These are phyloP conservation scores for Caenorhabditis sp. DNA, from an alignment of 2,888 invertebrate species.

Conservation along the genomic window DNA sequence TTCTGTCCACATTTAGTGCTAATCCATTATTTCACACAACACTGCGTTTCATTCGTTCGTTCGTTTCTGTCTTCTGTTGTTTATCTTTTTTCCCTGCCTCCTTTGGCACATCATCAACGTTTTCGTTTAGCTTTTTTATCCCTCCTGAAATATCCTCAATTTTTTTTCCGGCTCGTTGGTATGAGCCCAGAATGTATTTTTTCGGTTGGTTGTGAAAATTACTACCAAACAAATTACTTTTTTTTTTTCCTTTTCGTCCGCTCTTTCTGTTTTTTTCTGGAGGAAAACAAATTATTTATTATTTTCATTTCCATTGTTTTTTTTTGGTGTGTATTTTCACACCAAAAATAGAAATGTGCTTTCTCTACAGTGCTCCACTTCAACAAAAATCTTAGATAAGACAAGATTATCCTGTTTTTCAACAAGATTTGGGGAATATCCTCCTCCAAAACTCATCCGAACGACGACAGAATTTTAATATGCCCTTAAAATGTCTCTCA, in stretches of 20 bases:
- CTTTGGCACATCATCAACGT: no score
- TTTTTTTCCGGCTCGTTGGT: no score
- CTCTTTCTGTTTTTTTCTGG: neutral
- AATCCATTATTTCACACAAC: constrained; percentile 1
- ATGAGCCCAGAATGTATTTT: neutral
- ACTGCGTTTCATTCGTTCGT: neutral
- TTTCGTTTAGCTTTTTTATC: no score
- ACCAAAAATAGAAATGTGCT: no score
- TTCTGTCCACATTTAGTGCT: neutral
- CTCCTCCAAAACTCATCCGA: no score
- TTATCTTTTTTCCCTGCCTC: neutral
- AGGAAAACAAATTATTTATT: neutral
- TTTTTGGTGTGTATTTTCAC: neutral
- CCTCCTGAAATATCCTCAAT: no score
- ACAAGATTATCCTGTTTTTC: no score
- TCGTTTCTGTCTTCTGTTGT: neutral
- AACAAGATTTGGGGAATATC: no score
- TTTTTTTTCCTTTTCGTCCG: neutral
- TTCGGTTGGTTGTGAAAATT: neutral
- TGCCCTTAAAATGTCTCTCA: neutral
- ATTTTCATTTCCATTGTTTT: neutral
- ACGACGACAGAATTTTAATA: neutral
- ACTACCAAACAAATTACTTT: neutral
- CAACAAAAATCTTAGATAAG: no score
- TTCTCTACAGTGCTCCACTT: no score